A percentile compares a stretch with the other conserved stretches of the same genome.
phyloP scores from a whole-genome alignment of 2,888 invertebrate genomes.

The Drosophila subquinaria region DNA sequence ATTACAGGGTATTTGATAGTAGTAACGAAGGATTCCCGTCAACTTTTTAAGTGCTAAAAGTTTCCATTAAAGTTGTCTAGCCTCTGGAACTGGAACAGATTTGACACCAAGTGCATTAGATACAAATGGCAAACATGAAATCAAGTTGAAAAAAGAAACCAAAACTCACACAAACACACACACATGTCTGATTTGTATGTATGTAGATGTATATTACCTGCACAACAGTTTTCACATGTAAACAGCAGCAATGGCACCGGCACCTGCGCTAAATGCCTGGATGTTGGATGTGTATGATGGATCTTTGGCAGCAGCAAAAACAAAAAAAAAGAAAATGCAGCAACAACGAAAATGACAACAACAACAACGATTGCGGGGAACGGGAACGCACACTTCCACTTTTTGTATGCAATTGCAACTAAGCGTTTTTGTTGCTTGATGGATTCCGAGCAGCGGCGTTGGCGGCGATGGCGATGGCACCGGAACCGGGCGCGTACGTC shows the following conservation, averaged over 20 bases:
- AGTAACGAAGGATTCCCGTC: neutral
- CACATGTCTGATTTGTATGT: conserved; percentile 17
- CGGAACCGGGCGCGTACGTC: conserved; percentile 79
- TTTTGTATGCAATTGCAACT: conserved; percentile 56
- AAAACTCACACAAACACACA: conserved; percentile 19
- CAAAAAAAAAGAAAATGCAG: conserved; percentile 31
- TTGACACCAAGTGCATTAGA: conserved; percentile 29
- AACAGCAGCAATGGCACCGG: conserved; percentile 56
- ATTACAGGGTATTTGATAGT: neutral
- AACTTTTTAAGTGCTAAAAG: neutral
- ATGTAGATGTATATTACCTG: conserved; percentile 61
- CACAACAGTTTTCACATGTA: conserved; percentile 53
- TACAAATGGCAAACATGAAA: conserved; percentile 35
- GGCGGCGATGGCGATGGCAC: conserved; percentile 47
- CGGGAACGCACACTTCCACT: conserved; percentile 43
- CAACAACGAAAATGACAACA: conserved; percentile 15
- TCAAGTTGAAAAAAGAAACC: conserved; percentile 36
- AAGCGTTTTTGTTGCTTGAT: conserved; percentile 27
- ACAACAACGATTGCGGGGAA: neutral
- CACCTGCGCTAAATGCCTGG: conserved; percentile 49
- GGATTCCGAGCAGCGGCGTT: conserved; percentile 42
- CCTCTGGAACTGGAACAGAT: conserved; percentile 21
- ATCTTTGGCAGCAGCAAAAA: conserved; percentile 34
- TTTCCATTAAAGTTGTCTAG: conserved; percentile 14
- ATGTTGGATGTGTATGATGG: conserved; percentile 28